Evolutionary conservation across 1,140 invertebrate species (phyloP), one percentile per base, ranked within the genome.

Genomic region (Leptoteleia sp.): DNA sequence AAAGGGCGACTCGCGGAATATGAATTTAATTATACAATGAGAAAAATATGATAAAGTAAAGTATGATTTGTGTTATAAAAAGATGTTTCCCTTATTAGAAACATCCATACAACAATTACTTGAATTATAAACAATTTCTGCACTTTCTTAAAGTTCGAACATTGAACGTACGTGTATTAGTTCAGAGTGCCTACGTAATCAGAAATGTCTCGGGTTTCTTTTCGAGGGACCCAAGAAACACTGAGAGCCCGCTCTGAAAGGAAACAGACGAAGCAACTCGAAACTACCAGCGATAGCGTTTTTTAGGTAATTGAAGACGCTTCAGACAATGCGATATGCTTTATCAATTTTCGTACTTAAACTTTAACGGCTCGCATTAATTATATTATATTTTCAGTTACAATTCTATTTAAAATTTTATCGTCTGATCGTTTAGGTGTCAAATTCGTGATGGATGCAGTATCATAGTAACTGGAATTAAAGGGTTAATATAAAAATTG

Each of bases 221-320:
- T 62, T 33, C 29, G 25, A 67, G 42, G 13, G 29, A 40, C 22
- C 17, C 7, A 25, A 55, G 64, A 48, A 61, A 62, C 33, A 76
- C 5, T 17, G 35, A 57, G 54, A 54, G 38, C 27, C 16, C 37
- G 27, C 37, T 55, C 47, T 61, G 73, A 62, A 76, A 62, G 57
- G 62, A 76, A 68, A 67, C 73, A 62, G 55, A 76, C 42, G 64
- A 68, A 67, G 64, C 64, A 68, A 76, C 64, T 54, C 42, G 73
- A 68, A 61, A 76, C 73, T 68, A 45, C 57, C 35, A 27, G 42
- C 55, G 54, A 76, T 76, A 62, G 47, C 54, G 31, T 52, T 72
- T 72, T 72, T 62, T 59, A 25, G 38, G 57, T 62, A 61, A 72
- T 55, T 31, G 31, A 71, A 27, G 43, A 71, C 45, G 15, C 45